Percentiles rank a stretch among this genome's conserved stretches.
Conservation (phyloP, 2,113 vertebrate species). For the Astur gentilis region DNA sequence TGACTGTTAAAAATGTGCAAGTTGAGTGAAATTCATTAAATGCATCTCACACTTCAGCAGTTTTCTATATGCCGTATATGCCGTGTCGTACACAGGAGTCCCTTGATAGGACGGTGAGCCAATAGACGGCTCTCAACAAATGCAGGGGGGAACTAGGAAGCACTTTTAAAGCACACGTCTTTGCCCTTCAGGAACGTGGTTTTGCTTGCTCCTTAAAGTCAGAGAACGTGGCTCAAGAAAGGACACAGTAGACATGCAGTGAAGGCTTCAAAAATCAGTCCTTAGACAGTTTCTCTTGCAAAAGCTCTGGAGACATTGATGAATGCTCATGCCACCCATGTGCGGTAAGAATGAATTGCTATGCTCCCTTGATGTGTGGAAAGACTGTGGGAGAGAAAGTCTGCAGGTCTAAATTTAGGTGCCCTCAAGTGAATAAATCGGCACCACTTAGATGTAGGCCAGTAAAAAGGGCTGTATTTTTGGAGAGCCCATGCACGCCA, state of each 20-base stretch:
- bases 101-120: neutral
- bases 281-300: neutral
- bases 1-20: neutral
- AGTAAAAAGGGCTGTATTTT: neutral
- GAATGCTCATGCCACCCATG: neutral
- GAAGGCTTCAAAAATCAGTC: neutral
- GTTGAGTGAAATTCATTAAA: neutral
- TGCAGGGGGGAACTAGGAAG: neutral
- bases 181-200: neutral
- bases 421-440: neutral
- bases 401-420: neutral
- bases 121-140: neutral
- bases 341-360: neutral
- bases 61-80: neutral
- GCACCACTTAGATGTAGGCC: neutral
- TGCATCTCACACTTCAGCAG: neutral
- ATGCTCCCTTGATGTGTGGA: neutral
- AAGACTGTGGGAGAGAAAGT: neutral
- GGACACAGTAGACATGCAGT: neutral
- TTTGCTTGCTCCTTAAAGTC: neutral
- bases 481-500: neutral
- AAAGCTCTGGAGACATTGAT: neutral
- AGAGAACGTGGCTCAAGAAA: neutral
- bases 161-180: neutral
- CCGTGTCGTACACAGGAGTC: neutral